phyloP scores from a whole-genome alignment of 2,113 vertebrate genomes.

The Lathamus discolor region DNA sequence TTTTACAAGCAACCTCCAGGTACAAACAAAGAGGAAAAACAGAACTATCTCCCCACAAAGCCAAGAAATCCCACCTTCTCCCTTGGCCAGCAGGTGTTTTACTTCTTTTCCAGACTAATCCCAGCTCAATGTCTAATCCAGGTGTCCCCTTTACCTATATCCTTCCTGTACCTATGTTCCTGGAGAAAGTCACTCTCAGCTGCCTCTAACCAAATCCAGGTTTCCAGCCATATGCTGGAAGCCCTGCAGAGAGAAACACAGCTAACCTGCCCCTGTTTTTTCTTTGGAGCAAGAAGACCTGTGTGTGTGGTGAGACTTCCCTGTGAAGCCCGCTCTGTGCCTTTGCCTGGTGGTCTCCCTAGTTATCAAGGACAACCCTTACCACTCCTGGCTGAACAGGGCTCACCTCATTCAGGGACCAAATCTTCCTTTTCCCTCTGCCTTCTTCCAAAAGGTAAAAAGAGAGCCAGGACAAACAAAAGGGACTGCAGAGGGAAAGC shows the following conservation, averaged over 20 bases:
- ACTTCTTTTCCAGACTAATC: neutral
- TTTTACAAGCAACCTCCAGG: neutral
- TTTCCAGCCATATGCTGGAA: neutral
- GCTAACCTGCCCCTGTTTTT: accelerated
- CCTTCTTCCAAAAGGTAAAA: neutral
- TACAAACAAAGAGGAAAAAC: neutral
- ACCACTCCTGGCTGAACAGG: neutral
- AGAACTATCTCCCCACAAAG: neutral
- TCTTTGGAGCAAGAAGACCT: neutral
- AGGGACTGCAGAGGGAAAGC: accelerated
- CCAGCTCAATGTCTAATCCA: neutral
- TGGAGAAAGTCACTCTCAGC: neutral
- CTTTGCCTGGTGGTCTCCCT: neutral
- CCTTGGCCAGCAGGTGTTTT: neutral
- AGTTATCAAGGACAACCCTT: neutral
- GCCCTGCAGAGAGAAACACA: neutral
- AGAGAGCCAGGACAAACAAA: neutral
- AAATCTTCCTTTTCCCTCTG: neutral
- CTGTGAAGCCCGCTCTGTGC: neutral
- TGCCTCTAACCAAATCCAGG: neutral
- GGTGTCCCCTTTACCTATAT: neutral
- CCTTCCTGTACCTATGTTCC: neutral
- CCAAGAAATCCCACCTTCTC: neutral
- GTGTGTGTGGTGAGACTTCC: neutral
- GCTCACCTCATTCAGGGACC: accelerated